Evolutionary conservation across 2,888 invertebrate genomes (phyloP).

Genomic region (Petrophora chlorosata): DNA sequence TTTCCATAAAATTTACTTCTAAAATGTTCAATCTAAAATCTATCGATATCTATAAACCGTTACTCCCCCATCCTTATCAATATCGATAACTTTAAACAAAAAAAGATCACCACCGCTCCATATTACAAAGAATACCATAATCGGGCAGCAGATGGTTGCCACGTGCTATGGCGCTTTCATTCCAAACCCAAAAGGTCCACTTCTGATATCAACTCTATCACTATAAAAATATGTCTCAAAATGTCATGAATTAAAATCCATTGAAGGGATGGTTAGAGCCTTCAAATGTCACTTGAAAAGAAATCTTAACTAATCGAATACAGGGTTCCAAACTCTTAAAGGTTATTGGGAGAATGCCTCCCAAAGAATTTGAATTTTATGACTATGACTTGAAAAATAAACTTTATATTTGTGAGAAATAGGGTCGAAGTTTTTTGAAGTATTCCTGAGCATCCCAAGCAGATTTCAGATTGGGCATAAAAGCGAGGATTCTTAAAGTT

Average conservation of each 20-base stretch:
- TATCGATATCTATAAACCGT: constrained; percentile 24
- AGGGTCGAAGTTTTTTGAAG: no score
- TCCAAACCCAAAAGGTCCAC: constrained; percentile 1
- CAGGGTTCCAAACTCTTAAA: neutral
- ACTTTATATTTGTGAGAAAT: no score
- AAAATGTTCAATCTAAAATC: neutral
- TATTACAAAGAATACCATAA: constrained; percentile 46
- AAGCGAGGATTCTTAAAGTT: constrained; percentile 23
- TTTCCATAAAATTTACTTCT: no score
- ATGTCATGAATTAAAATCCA: neutral
- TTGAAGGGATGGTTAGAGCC: neutral
- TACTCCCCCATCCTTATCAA: constrained; percentile 18
- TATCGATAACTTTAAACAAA: constrained; percentile 27
- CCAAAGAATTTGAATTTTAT: constrained; percentile 30
- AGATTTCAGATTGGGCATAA: constrained; percentile 27
- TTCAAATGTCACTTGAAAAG: neutral
- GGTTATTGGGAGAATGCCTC: constrained; percentile 5
- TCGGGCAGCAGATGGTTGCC: constrained; percentile 63
- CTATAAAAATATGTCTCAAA: constrained; percentile 1
- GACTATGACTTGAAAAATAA: no score
- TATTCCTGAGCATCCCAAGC: no score
- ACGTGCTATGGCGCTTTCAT: constrained; percentile 36
- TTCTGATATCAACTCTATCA: constrained; percentile 17
- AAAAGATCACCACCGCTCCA: constrained; percentile 34
- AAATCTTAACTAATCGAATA: neutral